phyloP scores from a whole-genome alignment of 2,113 vertebrate genomes.

The Trichechus manatus region DNA sequence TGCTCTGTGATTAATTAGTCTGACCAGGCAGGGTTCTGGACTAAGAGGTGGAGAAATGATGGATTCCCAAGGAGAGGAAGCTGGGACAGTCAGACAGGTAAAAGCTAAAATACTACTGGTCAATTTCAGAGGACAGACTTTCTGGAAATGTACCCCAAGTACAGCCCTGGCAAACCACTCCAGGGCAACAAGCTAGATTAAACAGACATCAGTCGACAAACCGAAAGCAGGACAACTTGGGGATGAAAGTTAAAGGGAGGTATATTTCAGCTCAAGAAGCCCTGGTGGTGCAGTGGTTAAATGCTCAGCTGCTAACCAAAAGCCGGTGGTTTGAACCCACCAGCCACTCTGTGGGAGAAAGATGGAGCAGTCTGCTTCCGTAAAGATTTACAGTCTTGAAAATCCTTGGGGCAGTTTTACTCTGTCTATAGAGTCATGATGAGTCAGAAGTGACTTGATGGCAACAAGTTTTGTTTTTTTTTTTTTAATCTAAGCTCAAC shows the following conservation, averaged over 20 bases:
- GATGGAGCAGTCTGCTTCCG: too few relatives aligned
- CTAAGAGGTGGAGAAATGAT: slow-evolving; percentile 60
- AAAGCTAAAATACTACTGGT: slow-evolving; percentile 22
- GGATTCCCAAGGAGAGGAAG: slow-evolving; percentile 25
- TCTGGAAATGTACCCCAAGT: slow-evolving; percentile 26
- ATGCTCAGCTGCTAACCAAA: too few relatives aligned
- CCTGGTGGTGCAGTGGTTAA: too few relatives aligned
- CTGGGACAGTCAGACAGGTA: neutral
- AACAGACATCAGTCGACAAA: slow-evolving; percentile 23
- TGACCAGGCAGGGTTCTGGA: slow-evolving; percentile 77
- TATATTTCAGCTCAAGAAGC: neutral
- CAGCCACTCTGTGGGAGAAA: too few relatives aligned
- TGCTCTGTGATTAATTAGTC: slow-evolving; percentile 84
- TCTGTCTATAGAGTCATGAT: too few relatives aligned
- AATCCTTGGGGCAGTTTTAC: too few relatives aligned
- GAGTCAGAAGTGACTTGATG: too few relatives aligned
- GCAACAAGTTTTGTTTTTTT: too few relatives aligned
- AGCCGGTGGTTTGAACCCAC: too few relatives aligned
- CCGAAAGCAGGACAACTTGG: slow-evolving; percentile 29
- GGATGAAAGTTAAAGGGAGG: slow-evolving; percentile 32
- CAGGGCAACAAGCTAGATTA: slow-evolving; percentile 18
- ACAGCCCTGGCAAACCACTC: neutral
- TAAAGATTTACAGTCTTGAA: too few relatives aligned
- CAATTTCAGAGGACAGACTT: slow-evolving; percentile 46
- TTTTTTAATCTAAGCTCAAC: neutral